Evolutionary conservation across 2,797 vertebrate genomes (phyloP).

Genomic region (Oryzias dopingdopingensis): DNA sequence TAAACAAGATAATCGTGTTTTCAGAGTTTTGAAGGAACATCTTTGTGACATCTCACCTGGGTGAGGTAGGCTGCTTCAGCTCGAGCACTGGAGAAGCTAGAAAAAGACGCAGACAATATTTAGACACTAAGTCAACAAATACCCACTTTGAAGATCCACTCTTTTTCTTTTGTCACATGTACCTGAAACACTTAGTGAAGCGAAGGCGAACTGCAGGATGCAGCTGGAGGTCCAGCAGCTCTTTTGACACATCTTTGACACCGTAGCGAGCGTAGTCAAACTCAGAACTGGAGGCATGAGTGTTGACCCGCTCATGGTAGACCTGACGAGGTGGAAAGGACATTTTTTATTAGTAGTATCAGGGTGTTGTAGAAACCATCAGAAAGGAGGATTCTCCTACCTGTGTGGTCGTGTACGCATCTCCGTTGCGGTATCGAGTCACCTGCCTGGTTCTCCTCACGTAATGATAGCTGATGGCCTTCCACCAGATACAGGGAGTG

Average conservation of each 20-base stretch:
- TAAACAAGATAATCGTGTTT: too few species aligned
- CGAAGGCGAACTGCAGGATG: conserved; percentile 79
- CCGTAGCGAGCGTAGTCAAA: conserved; percentile 84
- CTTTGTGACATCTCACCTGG: conserved; percentile 51
- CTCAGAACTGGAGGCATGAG: conserved; percentile 80
- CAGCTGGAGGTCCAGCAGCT: conserved; percentile 74
- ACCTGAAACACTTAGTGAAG: conserved; percentile 83
- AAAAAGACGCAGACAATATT: background rate
- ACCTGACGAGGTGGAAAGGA: conserved; percentile 65
- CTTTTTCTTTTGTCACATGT: background rate
- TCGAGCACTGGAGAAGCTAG: conserved; percentile 79
- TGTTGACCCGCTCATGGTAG: conserved; percentile 82
- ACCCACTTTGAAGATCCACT: background rate
- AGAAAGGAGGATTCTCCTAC: conserved; percentile 24
- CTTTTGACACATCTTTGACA: conserved; percentile 81
- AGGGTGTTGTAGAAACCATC: background rate
- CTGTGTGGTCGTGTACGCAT: conserved; percentile 90
- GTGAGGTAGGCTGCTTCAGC: conserved; percentile 90
- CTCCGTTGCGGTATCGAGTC: conserved; percentile 89
- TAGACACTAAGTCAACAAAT: background rate
- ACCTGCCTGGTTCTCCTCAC: conserved; percentile 88
- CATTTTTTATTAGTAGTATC: too few species aligned
- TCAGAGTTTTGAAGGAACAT: too few species aligned
- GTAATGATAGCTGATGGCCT: conserved; percentile 94
- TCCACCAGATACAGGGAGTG: conserved; percentile 94